These are phyloP conservation scores for Chrysina gloriosa DNA, from an alignment of 2,888 invertebrate genomes.

Conservation along the genomic window DNA sequence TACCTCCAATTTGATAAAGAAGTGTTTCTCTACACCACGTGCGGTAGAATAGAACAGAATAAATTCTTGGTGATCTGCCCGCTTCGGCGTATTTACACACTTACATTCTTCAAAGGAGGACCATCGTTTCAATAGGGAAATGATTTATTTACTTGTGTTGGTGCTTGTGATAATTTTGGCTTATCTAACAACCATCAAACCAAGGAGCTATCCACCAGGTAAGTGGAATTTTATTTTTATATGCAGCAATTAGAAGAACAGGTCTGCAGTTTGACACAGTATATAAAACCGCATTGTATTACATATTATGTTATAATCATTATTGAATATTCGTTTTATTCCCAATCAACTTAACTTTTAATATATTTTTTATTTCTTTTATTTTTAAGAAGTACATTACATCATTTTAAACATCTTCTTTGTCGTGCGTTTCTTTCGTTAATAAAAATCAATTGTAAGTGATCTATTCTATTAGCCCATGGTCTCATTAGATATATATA, in stretches of 20 bases:
- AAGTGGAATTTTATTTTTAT: background rate
- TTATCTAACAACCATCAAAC: conserved; percentile 16
- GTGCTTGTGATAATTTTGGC: background rate
- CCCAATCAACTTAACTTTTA: background rate
- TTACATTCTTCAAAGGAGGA: conserved; percentile 6
- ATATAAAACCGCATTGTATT: no score
- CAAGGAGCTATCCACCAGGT: conserved; percentile 31
- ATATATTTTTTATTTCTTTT: no score
- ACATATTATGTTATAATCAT: no score
- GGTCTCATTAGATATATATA: no score
- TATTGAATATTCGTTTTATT: no score
- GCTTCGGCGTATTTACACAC: background rate
- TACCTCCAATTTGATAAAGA: background rate
- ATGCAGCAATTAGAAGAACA: background rate
- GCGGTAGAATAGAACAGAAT: background rate
- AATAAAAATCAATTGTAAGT: no score
- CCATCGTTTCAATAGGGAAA: background rate
- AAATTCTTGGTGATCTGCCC: conserved; percentile 22
- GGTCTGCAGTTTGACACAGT: background rate
- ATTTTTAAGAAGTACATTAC: no score
- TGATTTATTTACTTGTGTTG: conserved; percentile 28
- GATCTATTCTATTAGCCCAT: no score
- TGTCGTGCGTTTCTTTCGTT: no score
- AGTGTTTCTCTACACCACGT: background rate
- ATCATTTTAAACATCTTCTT: no score